These are phyloP conservation scores for Heliothis virescens DNA, from an alignment of 1,140 invertebrate species.

Conservation along the genomic window DNA sequence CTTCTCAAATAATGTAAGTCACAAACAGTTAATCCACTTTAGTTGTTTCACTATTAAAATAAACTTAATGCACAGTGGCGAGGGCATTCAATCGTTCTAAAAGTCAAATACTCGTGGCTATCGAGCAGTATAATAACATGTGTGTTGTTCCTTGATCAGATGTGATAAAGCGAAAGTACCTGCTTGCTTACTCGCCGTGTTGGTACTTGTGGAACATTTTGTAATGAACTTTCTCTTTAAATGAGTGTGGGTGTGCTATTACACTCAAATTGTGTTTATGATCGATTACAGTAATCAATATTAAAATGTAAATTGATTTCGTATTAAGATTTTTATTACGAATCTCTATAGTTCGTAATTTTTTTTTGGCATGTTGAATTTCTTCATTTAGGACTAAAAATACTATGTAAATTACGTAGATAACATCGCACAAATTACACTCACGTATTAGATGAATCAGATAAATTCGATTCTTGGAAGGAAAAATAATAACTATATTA, in stretches of 20 bases:
- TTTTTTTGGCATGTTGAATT: too few relatives aligned
- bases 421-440: too few relatives aligned
- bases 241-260: slow-evolving; percentile 40
- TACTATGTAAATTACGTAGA: too few relatives aligned
- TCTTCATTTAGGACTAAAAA: too few relatives aligned
- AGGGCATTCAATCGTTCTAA: slow-evolving; percentile 1
- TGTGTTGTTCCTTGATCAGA: slow-evolving; percentile 39
- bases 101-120: slow-evolving; percentile 19
- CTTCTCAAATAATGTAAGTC: too few relatives aligned
- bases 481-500: too few relatives aligned
- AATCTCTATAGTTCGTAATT: too few relatives aligned
- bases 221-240: slow-evolving; percentile 46
- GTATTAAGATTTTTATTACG: not conserved
- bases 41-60: slow-evolving; percentile 13
- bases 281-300: slow-evolving; percentile 34
- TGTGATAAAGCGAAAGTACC: slow-evolving; percentile 43
- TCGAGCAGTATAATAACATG: slow-evolving; percentile 40
- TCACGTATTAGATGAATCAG: too few relatives aligned
- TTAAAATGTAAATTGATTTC: slow-evolving; percentile 12
- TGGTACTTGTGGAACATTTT: slow-evolving; percentile 12
- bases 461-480: too few relatives aligned
- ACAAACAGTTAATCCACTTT: not conserved
- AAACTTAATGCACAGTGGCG: not conserved
- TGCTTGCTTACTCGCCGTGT: slow-evolving; percentile 14
- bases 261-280: slow-evolving; percentile 23